Evolutionary conservation across 2,888 invertebrate genomes (phyloP).

Genomic region (Andrena fulva): DNA sequence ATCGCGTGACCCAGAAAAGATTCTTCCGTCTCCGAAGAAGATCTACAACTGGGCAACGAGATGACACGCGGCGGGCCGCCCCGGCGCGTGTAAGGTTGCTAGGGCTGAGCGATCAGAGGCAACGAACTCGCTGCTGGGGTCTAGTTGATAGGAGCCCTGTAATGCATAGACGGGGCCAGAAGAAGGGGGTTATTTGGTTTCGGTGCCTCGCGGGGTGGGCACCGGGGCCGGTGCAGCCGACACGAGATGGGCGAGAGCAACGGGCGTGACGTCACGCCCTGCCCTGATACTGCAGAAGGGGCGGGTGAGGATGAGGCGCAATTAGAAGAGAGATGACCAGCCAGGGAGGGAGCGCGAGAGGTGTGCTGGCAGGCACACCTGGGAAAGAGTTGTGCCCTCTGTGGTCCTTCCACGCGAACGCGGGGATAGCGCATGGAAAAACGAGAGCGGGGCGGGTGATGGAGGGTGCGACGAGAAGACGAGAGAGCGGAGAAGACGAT

Average conservation of each 20-base stretch:
- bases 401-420: not conserved
- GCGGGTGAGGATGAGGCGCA: constrained; percentile 4
- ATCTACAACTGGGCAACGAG: not conserved
- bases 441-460: not conserved
- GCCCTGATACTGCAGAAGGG: constrained; percentile 36
- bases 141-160: constrained; percentile 35
- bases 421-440: not conserved
- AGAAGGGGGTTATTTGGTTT: constrained; percentile 70
- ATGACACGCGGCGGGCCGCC: not conserved
- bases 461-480: not conserved
- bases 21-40: not conserved
- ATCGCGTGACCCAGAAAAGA: not conserved
- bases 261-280: constrained; percentile 73
- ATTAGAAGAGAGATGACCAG: constrained; percentile 35
- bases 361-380: constrained; percentile 7
- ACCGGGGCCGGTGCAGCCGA: constrained; percentile 56
- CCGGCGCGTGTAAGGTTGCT: constrained; percentile 5
- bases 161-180: constrained; percentile 27
- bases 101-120: constrained; percentile 30
- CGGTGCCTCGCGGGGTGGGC: constrained; percentile 54
- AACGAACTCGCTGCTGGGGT: constrained; percentile 44
- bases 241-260: constrained; percentile 63
- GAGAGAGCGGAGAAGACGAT: not conserved
- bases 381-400: not conserved
- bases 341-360: not conserved